Conservation (phyloP, 1,140 invertebrate species). For the Dinothrombium tinctorium region DNA sequence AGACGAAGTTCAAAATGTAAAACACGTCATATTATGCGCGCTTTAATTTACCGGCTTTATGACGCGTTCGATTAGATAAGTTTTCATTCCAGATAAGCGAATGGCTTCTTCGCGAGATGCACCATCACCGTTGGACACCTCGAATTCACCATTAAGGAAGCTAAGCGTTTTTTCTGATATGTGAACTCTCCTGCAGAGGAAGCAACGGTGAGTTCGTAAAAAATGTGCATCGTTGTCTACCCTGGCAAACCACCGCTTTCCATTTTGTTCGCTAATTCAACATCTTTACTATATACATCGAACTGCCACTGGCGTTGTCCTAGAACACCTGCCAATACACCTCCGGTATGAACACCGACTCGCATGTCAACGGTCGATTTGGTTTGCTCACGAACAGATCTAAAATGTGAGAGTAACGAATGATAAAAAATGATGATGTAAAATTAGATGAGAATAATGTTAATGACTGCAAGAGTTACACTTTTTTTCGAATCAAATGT, state of each 20-base stretch:
- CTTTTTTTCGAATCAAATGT: too few relatives aligned
- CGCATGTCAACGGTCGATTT: conserved; percentile 92
- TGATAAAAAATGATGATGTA: too few relatives aligned
- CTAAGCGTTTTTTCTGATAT: conserved; percentile 76
- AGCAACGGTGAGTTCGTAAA: too few relatives aligned
- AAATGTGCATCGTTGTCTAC: too few relatives aligned
- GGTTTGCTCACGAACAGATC: conserved; percentile 80
- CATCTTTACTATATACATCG: conserved; percentile 87
- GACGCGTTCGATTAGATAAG: conserved; percentile 67
- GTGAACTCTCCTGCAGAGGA: too few relatives aligned
- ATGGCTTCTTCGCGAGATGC: conserved; percentile 65
- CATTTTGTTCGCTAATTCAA: conserved; percentile 95
- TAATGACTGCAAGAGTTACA: too few relatives aligned
- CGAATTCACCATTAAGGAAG: conserved; percentile 72
- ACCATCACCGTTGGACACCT: conserved; percentile 45
- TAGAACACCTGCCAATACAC: conserved; percentile 78
- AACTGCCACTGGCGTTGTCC: conserved; percentile 95
- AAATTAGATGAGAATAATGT: too few relatives aligned
- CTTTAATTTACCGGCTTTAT: conserved; percentile 38
- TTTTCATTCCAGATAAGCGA: conserved; percentile 58
- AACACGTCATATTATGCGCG: conserved; percentile 3
- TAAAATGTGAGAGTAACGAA: too few relatives aligned
- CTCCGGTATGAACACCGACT: conserved; percentile 78
- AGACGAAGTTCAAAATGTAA: conserved; percentile 1
- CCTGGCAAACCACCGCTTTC: conserved; percentile 86